Evolutionary conservation across 2,888 invertebrate species (phyloP).

Genomic region (Leptinotarsa rubiginosa): DNA sequence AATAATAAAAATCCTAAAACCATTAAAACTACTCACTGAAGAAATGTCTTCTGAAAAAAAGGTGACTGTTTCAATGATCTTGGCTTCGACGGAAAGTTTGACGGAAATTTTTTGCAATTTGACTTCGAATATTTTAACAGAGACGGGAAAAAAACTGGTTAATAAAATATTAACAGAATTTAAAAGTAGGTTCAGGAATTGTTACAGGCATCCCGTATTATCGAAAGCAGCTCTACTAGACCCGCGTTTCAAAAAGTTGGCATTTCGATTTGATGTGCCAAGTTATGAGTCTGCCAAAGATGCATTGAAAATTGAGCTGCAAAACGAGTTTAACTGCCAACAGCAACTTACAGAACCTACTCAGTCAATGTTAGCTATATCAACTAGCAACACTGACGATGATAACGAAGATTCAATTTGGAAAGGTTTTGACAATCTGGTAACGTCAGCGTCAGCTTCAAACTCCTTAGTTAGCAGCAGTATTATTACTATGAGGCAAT

Average conservation of each 20-base stretch:
- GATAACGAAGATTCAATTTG: too few species aligned
- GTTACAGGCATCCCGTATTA: conserved; percentile 10
- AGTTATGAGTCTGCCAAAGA: conserved; percentile 13
- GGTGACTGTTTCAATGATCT: conserved; percentile 14
- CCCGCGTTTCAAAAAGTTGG: conserved; percentile 7
- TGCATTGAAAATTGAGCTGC: conserved; percentile 14
- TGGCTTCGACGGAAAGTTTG: conserved; percentile 2
- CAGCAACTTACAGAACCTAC: neutral
- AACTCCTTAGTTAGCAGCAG: neutral
- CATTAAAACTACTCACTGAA: conserved; percentile 24
- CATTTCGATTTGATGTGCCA: neutral
- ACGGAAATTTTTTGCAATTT: neutral
- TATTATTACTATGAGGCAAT: conserved; percentile 7
- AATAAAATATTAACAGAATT: conserved; percentile 7
- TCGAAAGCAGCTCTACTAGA: conserved; percentile 10
- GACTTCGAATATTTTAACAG: neutral
- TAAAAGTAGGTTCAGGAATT: conserved; percentile 10
- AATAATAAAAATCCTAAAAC: conserved; percentile 25
- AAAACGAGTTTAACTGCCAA: neutral
- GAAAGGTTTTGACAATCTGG: too few species aligned
- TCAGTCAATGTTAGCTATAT: too few species aligned
- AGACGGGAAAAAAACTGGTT: neutral
- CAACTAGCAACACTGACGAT: too few species aligned
- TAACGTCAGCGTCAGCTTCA: too few species aligned
- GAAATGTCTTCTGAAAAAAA: conserved; percentile 26